phyloP scores from a whole-genome alignment of 2,888 invertebrate genomes.

The Galeopsomyia nigrocyanea region DNA sequence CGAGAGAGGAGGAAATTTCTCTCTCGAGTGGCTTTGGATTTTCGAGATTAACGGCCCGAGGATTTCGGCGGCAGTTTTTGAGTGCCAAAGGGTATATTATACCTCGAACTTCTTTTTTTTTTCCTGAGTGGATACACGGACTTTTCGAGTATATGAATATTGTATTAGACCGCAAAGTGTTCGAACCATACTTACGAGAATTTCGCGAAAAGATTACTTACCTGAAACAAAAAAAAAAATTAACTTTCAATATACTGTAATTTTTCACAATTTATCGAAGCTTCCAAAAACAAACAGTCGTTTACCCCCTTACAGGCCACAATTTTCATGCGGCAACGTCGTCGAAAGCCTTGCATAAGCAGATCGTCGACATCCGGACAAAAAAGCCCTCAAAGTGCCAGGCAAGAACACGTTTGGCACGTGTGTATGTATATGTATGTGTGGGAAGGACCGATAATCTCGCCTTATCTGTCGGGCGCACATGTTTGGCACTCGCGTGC shows the following conservation, averaged over 20 bases:
- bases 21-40: constrained; percentile 35
- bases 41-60: constrained; percentile 26
- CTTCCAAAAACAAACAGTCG: constrained; percentile 41
- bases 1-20: constrained; percentile 29
- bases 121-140: not conserved
- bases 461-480: constrained; percentile 62
- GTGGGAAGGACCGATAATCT: constrained; percentile 55
- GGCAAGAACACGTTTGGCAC: not conserved
- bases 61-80: constrained; percentile 36
- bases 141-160: no score
- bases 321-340: not conserved
- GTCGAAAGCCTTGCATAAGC: not conserved
- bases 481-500: constrained; percentile 63
- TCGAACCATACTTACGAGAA: not conserved
- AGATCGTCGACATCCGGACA: not conserved
- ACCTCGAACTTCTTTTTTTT: not conserved
- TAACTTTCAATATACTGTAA: not conserved
- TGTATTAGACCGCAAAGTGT: no score
- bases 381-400: not conserved
- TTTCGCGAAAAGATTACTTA: not conserved
- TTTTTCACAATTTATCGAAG: not conserved
- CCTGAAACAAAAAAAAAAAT: constrained; percentile 21
- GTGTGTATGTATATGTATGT: no score
- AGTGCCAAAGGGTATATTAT: not conserved
- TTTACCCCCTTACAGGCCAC: constrained; percentile 24